Base-by-base conservation (phyloP, 2,888 invertebrate genomes). In the Epirrita christyi region DNA sequence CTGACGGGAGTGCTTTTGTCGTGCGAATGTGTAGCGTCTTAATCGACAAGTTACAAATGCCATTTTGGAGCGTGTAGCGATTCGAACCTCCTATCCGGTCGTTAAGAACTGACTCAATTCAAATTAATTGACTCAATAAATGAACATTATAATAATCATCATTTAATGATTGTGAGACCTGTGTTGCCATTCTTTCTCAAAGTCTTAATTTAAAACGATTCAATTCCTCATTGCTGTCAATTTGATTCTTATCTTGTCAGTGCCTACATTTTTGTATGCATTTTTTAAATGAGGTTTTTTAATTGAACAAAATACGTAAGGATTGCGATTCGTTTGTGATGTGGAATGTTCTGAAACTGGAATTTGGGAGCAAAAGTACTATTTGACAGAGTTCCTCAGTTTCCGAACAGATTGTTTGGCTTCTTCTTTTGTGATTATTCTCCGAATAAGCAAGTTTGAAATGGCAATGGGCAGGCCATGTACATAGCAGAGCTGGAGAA, bases 41-140 rank as follows among this genome's bases (percentile, higher is more conserved):
- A 87, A 86, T 86, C 85, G 80, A 75, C 77, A 72, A 82, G 83
- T 85, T 85, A 85, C 80, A 78, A 75, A 78, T 75, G 78, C 76
- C 76, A 68, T 83, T 85, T 83, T 78, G 75, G 66, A 66, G 63
- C 68, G 71, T 66, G 64, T 64, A 71, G 67, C 71, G 68, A 71
- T 67, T 70, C 53, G 59, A 69, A 70, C 67, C 66, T 71, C 71
- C 77, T 76, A 75, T 78, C 73, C 70, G 72, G 68, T 64, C 68
- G 72, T 81, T 80, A 78, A 81, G 37, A 70, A 70, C 70, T 66
- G 73, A 72, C 74, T 79, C 69, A 70, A 75, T 73, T 78, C 76
- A 70, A 75, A 81, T 81, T 75, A 77, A n/a, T n/a, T n/a, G n/a
- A 76, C 68, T 72, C 66, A 67, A 68, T 64, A 76, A 43, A 48